Percentiles rank a stretch among this genome's conserved stretches.
Conservation (phyloP, 2,797 vertebrate genomes). For the Hippopotamyrus pictus region DNA sequence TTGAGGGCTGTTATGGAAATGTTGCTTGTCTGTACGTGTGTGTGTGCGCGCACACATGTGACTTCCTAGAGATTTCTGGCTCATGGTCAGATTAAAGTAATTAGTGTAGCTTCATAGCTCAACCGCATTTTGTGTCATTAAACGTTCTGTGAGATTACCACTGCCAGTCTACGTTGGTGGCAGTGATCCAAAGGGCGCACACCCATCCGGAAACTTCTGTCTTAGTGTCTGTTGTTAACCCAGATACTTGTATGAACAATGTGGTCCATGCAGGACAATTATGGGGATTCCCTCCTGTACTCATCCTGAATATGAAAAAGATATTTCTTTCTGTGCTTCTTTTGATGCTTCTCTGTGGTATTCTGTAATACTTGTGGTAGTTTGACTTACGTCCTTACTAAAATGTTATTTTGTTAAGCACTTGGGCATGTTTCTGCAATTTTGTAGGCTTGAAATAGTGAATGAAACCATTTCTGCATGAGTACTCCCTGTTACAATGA, state of each 20-base stretch:
- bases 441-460: background rate
- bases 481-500: background rate
- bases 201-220: background rate
- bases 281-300: background rate
- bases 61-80: background rate
- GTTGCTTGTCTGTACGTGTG: background rate
- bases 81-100: background rate
- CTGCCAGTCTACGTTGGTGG: background rate
- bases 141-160: background rate
- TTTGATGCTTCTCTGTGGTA: background rate
- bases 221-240: background rate
- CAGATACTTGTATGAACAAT: background rate
- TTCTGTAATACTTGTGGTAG: background rate
- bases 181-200: background rate
- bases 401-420: background rate
- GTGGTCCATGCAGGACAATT: background rate
- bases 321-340: background rate
- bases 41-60: background rate
- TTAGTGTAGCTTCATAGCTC: background rate
- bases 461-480: background rate
- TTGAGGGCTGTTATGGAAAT: background rate
- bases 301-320: background rate
- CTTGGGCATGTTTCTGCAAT: background rate
- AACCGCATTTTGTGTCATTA: background rate
- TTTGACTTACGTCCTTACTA: background rate